A percentile compares a stretch with the other conserved stretches of the same genome.
Conservation (phyloP, 2,113 vertebrate genomes). For the Mungos mungo region DNA sequence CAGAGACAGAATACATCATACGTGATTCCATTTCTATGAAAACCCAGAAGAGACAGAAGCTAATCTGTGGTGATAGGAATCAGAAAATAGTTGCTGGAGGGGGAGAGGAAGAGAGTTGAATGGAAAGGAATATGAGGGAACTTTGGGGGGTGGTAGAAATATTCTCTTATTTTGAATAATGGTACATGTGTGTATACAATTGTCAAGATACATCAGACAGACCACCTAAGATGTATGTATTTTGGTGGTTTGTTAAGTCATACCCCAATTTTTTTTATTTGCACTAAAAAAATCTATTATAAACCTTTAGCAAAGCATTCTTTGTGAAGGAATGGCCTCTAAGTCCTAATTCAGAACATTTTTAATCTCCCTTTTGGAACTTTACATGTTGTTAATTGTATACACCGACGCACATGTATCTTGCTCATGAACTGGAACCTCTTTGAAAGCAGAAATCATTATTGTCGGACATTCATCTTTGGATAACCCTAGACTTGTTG, state of each 20-base stretch:
- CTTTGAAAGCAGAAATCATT: not conserved
- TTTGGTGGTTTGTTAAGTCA: slow-evolving; percentile 29
- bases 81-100: not conserved
- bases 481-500: not conserved
- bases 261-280: not conserved
- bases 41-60: not conserved
- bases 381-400: not conserved
- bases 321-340: not conserved
- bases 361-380: not conserved
- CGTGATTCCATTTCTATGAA: not conserved
- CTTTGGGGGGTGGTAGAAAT: not conserved
- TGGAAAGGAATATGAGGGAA: not conserved
- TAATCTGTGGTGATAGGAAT: not conserved
- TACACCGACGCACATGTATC: not conserved
- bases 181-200: not conserved
- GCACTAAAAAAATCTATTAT: not conserved
- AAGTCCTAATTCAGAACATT: not conserved
- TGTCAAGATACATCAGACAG: not conserved
- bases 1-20: not conserved
- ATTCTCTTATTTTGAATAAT: not conserved
- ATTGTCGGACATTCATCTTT: not conserved
- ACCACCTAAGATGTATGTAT: not conserved
- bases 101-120: not conserved
- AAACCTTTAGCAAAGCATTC: not conserved
- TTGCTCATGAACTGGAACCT: not conserved